These are phyloP conservation scores for Kradibia gibbosae DNA, from an alignment of 1,140 invertebrate species.

Conservation along the genomic window DNA sequence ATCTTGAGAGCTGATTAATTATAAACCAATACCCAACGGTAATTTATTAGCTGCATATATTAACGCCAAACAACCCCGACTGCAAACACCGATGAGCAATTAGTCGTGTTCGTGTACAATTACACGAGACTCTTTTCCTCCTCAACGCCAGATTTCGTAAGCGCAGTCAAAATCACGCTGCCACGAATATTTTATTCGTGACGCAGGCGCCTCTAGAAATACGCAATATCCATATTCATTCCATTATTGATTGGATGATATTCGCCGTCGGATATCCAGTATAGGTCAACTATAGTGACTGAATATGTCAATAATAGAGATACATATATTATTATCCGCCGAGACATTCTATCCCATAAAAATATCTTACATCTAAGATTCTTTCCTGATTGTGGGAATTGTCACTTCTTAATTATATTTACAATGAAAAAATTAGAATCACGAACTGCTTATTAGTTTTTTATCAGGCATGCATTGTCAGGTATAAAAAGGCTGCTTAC, in stretches of 20 bases:
- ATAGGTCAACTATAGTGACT: too few relatives aligned
- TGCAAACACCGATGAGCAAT: background rate
- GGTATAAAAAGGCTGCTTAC: conserved; percentile 32
- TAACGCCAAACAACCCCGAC: background rate
- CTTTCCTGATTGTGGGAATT: background rate
- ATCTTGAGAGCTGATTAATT: background rate
- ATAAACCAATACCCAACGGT: background rate
- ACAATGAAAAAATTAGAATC: conserved; percentile 1
- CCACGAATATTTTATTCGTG: background rate
- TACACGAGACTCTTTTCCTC: background rate
- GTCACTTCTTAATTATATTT: background rate
- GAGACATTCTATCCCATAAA: background rate
- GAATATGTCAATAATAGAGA: background rate
- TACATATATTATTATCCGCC: background rate
- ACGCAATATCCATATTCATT: background rate
- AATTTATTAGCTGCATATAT: background rate
- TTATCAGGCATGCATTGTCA: conserved; percentile 15
- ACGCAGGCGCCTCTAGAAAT: background rate
- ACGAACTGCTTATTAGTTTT: conserved; percentile 14
- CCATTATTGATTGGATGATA: background rate
- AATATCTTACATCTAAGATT: background rate
- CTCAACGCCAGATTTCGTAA: background rate
- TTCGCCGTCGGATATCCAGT: background rate
- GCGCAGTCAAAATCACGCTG: background rate
- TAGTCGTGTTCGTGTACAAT: background rate